Conservation (phyloP, 2,797 vertebrate species). For the Meda fulgida region DNA sequence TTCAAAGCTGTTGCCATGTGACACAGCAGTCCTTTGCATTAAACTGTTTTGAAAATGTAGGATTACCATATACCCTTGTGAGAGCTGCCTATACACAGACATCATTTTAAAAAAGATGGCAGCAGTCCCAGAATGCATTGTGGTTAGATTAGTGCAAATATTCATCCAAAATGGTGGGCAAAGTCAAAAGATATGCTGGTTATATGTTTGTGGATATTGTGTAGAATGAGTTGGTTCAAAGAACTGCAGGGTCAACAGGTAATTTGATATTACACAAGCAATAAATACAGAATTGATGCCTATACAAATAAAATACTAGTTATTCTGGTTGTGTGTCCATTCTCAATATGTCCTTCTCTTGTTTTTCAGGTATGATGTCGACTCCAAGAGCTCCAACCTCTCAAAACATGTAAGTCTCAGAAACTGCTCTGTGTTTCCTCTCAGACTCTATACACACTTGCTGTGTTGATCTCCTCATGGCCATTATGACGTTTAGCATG, state of each 20-base stretch:
- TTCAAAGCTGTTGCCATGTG: not conserved
- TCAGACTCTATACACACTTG: not conserved
- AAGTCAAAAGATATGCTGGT: not conserved
- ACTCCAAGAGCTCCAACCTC: constrained; percentile 96
- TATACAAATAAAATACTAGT: not conserved
- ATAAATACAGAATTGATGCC: not conserved
- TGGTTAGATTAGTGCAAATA: not conserved
- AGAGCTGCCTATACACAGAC: not conserved
- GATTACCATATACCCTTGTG: not conserved
- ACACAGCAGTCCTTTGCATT: not conserved
- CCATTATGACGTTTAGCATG: not conserved
- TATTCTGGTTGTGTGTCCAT: not conserved
- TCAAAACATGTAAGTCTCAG: constrained; percentile 93
- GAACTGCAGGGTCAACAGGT: not conserved
- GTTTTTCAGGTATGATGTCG: constrained; percentile 91
- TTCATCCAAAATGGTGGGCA: not conserved
- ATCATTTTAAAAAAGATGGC: not conserved
- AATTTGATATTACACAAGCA: not conserved
- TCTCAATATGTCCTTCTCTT: constrained; percentile 25
- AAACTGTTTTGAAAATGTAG: not conserved
- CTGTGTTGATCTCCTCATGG: not conserved
- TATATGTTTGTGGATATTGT: not conserved
- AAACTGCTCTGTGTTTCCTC: not conserved
- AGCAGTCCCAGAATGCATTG: not conserved
- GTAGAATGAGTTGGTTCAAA: not conserved